Percentiles rank a stretch among this genome's conserved stretches.
These are phyloP conservation scores for Amazona guildingii DNA, from an alignment of 2,113 vertebrate genomes.

Conservation along the genomic window DNA sequence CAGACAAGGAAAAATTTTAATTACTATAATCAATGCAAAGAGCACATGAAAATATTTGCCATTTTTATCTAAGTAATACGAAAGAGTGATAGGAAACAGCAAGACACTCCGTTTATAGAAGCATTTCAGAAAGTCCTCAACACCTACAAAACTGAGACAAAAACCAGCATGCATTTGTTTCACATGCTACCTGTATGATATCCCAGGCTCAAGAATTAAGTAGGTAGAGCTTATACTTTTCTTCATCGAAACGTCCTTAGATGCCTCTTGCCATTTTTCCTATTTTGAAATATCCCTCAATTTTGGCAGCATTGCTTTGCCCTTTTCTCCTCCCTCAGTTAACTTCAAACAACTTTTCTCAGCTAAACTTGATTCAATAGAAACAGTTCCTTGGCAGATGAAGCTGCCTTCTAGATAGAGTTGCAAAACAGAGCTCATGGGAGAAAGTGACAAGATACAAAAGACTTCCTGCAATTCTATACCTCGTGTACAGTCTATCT, in stretches of 20 bases:
- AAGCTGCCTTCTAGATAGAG: not conserved
- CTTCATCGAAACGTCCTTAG: not conserved
- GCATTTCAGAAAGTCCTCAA: not conserved
- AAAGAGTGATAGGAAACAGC: not conserved
- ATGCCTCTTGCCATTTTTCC: not conserved
- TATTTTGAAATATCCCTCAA: not conserved
- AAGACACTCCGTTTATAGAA: not conserved
- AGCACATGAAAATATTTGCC: not conserved
- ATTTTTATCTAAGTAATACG: not conserved
- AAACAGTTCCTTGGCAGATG: not conserved
- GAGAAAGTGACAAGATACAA: not conserved
- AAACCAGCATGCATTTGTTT: not conserved
- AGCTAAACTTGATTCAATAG: not conserved
- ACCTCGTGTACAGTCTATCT: not conserved
- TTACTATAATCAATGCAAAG: not conserved
- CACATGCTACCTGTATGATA: not conserved
- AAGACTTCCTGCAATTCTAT: not conserved
- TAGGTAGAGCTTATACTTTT: not conserved
- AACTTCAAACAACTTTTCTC: not conserved
- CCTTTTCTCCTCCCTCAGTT: not conserved
- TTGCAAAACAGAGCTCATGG: not conserved
- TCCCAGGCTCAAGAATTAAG: not conserved
- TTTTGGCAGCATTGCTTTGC: not conserved
- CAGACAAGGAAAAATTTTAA: constrained; percentile 17
- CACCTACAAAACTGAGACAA: not conserved